Conservation (phyloP, 2,113 vertebrate species). For the Narcine bancroftii region DNA sequence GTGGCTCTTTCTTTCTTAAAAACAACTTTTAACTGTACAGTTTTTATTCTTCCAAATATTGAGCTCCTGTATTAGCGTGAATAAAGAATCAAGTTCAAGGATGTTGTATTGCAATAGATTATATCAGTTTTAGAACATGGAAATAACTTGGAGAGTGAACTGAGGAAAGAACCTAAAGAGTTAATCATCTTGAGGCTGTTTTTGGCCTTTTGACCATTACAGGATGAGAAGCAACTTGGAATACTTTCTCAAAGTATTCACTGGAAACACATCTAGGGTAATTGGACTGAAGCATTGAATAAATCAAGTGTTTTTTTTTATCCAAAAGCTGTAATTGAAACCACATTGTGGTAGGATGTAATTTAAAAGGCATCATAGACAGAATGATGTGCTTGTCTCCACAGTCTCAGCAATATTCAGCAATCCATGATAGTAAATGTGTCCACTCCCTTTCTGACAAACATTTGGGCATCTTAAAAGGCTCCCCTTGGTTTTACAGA, state of each 20-base stretch:
- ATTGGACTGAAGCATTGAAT: slow-evolving; percentile 76
- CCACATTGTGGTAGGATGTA: slow-evolving; percentile 67
- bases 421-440: slow-evolving; percentile 37
- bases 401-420: slow-evolving; percentile 41
- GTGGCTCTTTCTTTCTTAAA: background rate
- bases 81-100: slow-evolving; percentile 4
- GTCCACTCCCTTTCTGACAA: slow-evolving; percentile 33
- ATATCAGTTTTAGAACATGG: background rate
- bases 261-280: slow-evolving; percentile 73
- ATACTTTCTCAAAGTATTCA: slow-evolving; percentile 74
- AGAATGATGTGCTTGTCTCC: slow-evolving; percentile 39
- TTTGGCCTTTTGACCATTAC: slow-evolving; percentile 65
- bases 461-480: slow-evolving; percentile 39
- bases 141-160: background rate
- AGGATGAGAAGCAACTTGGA: slow-evolving; percentile 71
- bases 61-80: background rate
- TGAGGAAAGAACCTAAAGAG: slow-evolving; percentile 43
- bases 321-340: slow-evolving; percentile 80
- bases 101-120: background rate
- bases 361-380: slow-evolving; percentile 47
- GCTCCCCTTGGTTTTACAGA: slow-evolving; percentile 39
- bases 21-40: background rate
- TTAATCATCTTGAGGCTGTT: slow-evolving; percentile 50
- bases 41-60: no score
- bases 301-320: slow-evolving; percentile 66